These are phyloP conservation scores for Agrotis puta DNA, from an alignment of 2,888 invertebrate species.

Conservation along the genomic window DNA sequence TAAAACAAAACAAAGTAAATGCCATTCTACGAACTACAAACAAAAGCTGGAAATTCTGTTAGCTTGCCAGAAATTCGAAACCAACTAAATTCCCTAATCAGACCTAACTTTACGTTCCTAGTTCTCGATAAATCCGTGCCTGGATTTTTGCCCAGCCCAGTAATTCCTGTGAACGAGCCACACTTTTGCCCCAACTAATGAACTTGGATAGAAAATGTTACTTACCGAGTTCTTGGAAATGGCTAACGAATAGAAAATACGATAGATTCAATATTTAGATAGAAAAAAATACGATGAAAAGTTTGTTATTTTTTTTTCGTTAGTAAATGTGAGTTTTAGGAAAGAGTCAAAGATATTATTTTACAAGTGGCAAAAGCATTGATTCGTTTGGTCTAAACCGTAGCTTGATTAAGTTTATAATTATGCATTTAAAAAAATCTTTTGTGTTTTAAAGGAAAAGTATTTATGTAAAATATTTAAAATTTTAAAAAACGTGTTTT, in stretches of 20 bases:
- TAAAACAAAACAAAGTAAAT: constrained; percentile 1
- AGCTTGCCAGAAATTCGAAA: constrained; percentile 20
- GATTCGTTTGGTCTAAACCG: too few relatives aligned
- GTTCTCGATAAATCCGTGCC: constrained; percentile 56
- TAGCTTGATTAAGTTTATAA: too few relatives aligned
- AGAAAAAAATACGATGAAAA: constrained; percentile 27
- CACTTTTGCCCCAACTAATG: constrained; percentile 56
- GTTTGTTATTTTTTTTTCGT: background rate
- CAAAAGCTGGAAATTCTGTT: background rate
- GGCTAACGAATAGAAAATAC: constrained; percentile 43
- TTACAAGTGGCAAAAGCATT: too few relatives aligned
- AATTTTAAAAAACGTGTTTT: too few relatives aligned
- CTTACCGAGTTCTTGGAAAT: constrained; percentile 48
- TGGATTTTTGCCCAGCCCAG: constrained; percentile 59
- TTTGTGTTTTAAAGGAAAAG: too few relatives aligned
- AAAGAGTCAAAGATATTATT: too few relatives aligned
- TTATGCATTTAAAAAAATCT: too few relatives aligned
- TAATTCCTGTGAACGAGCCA: constrained; percentile 54
- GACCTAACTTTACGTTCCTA: constrained; percentile 38
- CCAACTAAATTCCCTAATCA: constrained; percentile 52
- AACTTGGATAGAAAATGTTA: constrained; percentile 49
- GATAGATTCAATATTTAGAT: too few relatives aligned
- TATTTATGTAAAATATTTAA: too few relatives aligned
- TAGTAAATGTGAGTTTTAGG: background rate
- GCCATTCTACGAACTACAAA: background rate